Base-by-base conservation (phyloP, 2,113 vertebrate genomes). In the Telmatochromis brachygnathus region DNA sequence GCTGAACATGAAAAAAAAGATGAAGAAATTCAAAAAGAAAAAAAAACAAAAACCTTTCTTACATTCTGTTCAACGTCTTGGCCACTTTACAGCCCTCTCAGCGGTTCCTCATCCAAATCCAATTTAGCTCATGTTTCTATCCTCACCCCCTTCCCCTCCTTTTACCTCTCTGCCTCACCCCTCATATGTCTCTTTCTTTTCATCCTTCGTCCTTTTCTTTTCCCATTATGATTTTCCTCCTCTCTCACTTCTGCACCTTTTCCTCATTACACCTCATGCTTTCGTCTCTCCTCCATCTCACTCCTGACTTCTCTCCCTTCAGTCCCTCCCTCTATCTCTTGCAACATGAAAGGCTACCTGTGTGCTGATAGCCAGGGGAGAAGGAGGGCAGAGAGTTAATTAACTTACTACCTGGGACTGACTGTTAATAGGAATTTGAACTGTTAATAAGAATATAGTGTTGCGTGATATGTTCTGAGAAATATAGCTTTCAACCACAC, bases 301-400 rank as follows among this genome's bases (percentile, higher is more conserved):
- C 37, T 55, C 28, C 45, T 84, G 58, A 39, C 65, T 56, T 84
- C 87, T 58, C 30, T 62, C 81, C 53, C 82, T 60, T 33, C 56
- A 49, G 11, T 87, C 21, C 89, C 84, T 94, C 53, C 81, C 77
- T 79, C 90, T 92, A 90, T 95, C 85, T 87, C 85, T 90, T 5
- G 85, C 81, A 91, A 97, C 96, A 97, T 97, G 96, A 97, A 97
- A 96, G 95, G 88, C 88, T 95, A 95, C 94, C 94, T 94, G 94
- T 93, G 93, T 55, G 81, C 87, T 70, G 90, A 92, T 94, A 90
- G 92, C 94, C 94, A 86, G 93, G 89, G 92, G 95, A 95, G 94
- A 95, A 84, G 88, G 70, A 92, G 92, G 94, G 94, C 95, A 94
- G 93, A 86, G 93, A 96, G 96, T 96, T 97, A 97, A 97, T 97